Evolutionary conservation across 2,797 vertebrate species (phyloP), one percentile per base, ranked within the genome.

Genomic region (Anisognathus igniventris): DNA sequence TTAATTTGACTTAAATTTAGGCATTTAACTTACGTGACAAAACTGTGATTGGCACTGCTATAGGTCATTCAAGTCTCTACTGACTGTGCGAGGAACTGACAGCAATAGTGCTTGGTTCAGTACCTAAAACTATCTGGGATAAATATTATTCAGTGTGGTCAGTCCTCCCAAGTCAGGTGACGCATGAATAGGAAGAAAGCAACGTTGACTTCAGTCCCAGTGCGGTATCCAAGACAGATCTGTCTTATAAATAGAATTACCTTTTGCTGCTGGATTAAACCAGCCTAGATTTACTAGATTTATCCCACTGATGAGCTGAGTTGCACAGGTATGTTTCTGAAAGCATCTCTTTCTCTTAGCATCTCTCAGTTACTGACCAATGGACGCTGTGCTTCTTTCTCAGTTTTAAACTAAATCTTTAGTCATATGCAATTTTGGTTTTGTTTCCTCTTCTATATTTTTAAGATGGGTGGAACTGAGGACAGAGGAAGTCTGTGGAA

Each of bases 251-350:
- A 51, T 3, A 23, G 15, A 77, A 45, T 60, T 77, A 23, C 4
- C 1, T 3, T 64, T 80, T 83, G 8, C 39, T 80, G 17, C 24
- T 86, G 62, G 12, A 39, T 80, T 67, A 83, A 57, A 58, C 9
- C 24, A 61, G 51, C 5, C 53, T 20, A 42, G 75, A 53, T 51
- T 80, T 74, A 12, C 20, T 21, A 35, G 21, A 44, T 30, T 53
- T 35, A 15, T 51, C 14, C 12, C 1, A 0, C 10, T 53, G 45
- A 42, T 0, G 0, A 80, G 2, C 27, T 60, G 31, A 68, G 30
- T 13, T 42, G 28, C 19, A 22, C 2, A 8, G 4, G 5, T 61
- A 20, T 8, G 5, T 37, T 4, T 45, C 12, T 54, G 25, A 58
- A 67, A 76, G 13, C 15, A 33, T 58, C 39, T 88, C n/a, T 50